Evolutionary conservation across 2,797 vertebrate species (phyloP), one percentile per base, ranked within the genome.

Genomic region (Coluber constrictor): DNA sequence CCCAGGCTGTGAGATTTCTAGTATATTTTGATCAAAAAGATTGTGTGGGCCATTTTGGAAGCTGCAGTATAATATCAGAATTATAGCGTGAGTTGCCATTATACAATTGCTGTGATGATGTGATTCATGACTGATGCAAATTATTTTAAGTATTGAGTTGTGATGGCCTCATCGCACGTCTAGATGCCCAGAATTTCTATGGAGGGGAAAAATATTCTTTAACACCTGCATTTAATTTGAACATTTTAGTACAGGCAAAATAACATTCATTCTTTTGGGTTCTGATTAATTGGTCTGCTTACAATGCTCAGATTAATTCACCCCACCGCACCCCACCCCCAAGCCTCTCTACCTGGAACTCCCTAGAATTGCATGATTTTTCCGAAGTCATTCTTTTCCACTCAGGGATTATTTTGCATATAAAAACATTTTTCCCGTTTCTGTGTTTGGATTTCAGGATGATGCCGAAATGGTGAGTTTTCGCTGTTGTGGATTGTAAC

Each of bases 371-470:
- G 3, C 47, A 51, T 92, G 25, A 32, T 56, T 93, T 37, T n/a
- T 15, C 66, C 15, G 37, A 0, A 51, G 18, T 0, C 32, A 0
- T 51, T n/a, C 5, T 25, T 51, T 89, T 60, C 88, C 87, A 59
- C 79, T 92, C 3, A 2, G 59, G 61, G 54, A 12, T 91, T 86
- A 54, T 16, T 9, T n/a, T 56, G 43, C 43, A 23, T 60, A 61
- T 25, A 79, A 9, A 56, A n/a, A 61, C 47, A 1, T 87, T 87
- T 43, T 8, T 25, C 79, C 37, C 70, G 1, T 51, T 1, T 91
- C 27, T 60, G 27, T 18, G 3, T 54, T 88, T 47, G 20, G 18
- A 47, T 29, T 70, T 47, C 89, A 23, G 37, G 87, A 59, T 55
- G 15, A 83, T 91, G 56, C 56, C 90, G 66, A 91, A 27, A 9